phyloP scores from a whole-genome alignment of 2,113 vertebrate species.

The Blennius ocellaris region DNA sequence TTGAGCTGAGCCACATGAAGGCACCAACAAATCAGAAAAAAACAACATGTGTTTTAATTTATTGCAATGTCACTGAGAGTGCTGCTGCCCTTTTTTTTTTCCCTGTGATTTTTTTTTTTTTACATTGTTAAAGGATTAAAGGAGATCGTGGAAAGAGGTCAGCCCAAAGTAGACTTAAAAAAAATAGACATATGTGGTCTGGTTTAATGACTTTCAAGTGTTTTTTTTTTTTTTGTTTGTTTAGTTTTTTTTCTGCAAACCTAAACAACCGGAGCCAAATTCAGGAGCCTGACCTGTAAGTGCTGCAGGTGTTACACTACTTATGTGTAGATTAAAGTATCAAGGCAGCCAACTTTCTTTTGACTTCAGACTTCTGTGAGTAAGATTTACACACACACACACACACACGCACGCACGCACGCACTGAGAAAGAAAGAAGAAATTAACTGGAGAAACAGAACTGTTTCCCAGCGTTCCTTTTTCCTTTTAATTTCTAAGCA shows the following conservation, averaged over 20 bases:
- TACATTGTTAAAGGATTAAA: background rate
- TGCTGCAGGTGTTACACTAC: background rate
- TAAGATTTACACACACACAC: too few species aligned
- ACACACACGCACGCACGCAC: too few species aligned
- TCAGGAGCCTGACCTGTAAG: background rate
- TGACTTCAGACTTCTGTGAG: too few species aligned
- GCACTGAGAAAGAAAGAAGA: too few species aligned
- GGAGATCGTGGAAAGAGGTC: slow-evolving; percentile 12
- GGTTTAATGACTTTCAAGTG: slow-evolving; percentile 37
- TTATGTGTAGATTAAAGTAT: too few species aligned
- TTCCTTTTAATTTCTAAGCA: too few species aligned
- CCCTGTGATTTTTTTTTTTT: background rate
- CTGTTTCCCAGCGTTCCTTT: too few species aligned
- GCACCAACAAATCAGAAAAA: slow-evolving; percentile 14
- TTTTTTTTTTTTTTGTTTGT: slow-evolving; percentile 10
- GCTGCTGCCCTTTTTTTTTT: background rate
- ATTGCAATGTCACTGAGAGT: background rate
- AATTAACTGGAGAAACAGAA: too few species aligned
- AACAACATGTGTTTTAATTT: background rate
- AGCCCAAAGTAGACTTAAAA: slow-evolving; percentile 10
- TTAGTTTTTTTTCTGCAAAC: background rate
- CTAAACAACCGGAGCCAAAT: slow-evolving; percentile 24
- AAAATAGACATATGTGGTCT: slow-evolving; percentile 11
- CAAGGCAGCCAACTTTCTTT: too few species aligned
- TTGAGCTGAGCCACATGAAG: slow-evolving; percentile 23